Evolutionary conservation across 1,140 invertebrate species (phyloP), one percentile per base, ranked within the genome.

Genomic region (Drosophila paulistorum): DNA sequence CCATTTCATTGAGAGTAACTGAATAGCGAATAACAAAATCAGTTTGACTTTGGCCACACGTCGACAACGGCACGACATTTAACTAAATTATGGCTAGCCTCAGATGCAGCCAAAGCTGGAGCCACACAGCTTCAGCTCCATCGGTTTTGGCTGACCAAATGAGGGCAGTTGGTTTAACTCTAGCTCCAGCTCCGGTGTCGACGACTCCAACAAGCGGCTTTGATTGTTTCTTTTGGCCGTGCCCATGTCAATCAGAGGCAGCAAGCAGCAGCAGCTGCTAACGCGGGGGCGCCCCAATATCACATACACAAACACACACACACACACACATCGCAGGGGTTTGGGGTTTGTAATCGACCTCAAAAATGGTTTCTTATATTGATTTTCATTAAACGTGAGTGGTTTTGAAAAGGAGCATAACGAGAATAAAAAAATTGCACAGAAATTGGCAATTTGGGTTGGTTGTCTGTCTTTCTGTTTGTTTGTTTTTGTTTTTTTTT

Each of bases 361-460:
- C 83, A 86, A 86, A 84, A 77, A 81, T 71, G 68, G 65, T 51
- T 20, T 10, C 17, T 23, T 51, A 14, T 67, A 77, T 78, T 77
- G 77, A 70, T 67, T 80, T 83, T 80, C 77, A 89, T 87, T 89
- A 87, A 77, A 78, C 83, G 83, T 87, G 83, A 87, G 86, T 87
- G 87, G 79, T 86, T 87, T 86, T 39, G 30, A 86, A 79, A 79
- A 78, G 60, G 62, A 78, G 69, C 77, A 69, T 41, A 74, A 77
- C 54, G 42, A 23, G 39, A 73, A 30, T 30, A 26, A 26, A 26
- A 26, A 20, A 64, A 65, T 58, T 81, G 60, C 66, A 77, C 55
- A 66, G 55, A 80, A 76, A 81, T 81, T 81, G 78, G 65, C 73
- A 68, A 77, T 77, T 71, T 80, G 37, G 48, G 68, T 14, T 41